Evolutionary conservation across 1,140 invertebrate genomes (phyloP), one percentile per base, ranked within the genome.

Genomic region (Drosophila equinoxialis): DNA sequence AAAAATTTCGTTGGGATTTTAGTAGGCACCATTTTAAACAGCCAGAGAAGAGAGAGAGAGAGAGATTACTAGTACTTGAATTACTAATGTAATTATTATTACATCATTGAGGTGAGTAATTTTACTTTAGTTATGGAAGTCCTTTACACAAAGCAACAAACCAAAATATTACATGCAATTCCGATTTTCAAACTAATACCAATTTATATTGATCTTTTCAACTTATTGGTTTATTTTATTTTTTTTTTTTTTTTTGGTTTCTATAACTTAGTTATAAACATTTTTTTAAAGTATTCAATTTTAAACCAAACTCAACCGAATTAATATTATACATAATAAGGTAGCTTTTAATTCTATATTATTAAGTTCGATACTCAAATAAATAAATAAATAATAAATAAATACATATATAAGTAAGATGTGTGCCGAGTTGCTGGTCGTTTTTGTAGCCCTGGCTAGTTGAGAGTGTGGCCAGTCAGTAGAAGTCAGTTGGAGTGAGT

Each of bases 71-170:
- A 48, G 8, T 20, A 48, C 7, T 48, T 48, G 17, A 10, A 48
- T 10, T 48, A 20, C 17, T 23, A 20, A 8, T 10, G 45, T 48
- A 48, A 20, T 8, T 48, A 45, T 6, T 6, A 45, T 17, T 45
- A 48, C 13, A 48, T 48, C 3, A 20, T 1, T 48, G 8, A 48
- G 45, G 45, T 48, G 17, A 48, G 45, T 48, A 13, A 39, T 39
- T 39, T 39, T 39, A 48, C 45, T 20, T 10, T 48, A 48, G 45
- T 48, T 48, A 5, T 48, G 45, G 20, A 48, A 48, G 45, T 45
- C 42, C 2, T 2, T 7, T 45, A 3, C 26, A 26, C 26, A 26
- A 26, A 45, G 1, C 42, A 48, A 23, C 14, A 14, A 48, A 8
- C 14, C 45, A 20, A 20, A 7, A 8, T 48, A 23, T 48, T 20